Evolutionary conservation across 2,113 vertebrate species (phyloP), one percentile per base, ranked within the genome.

Genomic region (Labeo catla): DNA sequence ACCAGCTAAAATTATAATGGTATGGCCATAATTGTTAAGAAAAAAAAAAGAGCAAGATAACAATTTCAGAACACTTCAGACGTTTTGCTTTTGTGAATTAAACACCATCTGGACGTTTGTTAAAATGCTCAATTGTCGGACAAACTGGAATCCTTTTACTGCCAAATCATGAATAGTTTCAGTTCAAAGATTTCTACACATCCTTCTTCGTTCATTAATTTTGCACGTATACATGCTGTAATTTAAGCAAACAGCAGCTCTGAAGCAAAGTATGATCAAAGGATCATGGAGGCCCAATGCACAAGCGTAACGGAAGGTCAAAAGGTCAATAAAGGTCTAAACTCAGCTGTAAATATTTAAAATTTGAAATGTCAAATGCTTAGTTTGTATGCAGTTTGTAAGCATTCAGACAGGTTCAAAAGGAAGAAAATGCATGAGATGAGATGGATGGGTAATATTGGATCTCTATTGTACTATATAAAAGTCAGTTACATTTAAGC

Each of bases 361-460:
- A 65, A n/a, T 9, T n/a, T 61, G 57, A 61, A n/a, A 61, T 61
- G 21, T 8, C 57, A 65, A 72, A 9, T 72, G 36, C 39, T 16
- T 70, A 39, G n/a, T 57, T 57, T 57, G 16, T 21, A 57, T 21
- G 9, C 21, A n/a, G 4, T 63, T 63, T 88, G 68, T 72, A 9
- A 2, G 15, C 7, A 34, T 57, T 54, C 28, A 57, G 28, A 21
- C 11, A 13, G 68, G 70, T 61, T 8, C 57, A 59, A n/a, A 21
- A 81, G 77, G 11, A 76, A 70, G 2, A 12, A 81, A 88, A 85
- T 81, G 45, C 50, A 77, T 68, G 45, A 78, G 74, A 63, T 39
- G 59, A 68, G 34, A 65, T 57, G 23, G 34, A 43, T 74, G 34
- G 13, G 6, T 36, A 54, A 70, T 9, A 1, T 66, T 76, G 13